Percentiles rank a stretch among this genome's conserved stretches.
phyloP scores from a whole-genome alignment of 2,797 vertebrate genomes.

The Protonibea diacanthus region DNA sequence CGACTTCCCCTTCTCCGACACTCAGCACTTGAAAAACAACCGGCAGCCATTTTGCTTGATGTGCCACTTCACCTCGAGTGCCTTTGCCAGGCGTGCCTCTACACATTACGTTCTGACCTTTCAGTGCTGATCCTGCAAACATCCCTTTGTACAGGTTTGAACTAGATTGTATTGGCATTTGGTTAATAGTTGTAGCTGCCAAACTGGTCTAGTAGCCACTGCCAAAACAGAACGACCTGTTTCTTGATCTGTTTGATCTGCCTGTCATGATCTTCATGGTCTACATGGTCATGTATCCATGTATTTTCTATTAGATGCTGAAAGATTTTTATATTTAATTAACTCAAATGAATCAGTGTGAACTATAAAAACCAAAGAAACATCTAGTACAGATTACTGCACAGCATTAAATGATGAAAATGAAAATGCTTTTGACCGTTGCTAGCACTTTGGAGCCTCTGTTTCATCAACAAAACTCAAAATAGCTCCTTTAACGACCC shows the following conservation, averaged over 20 bases:
- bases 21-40: constrained; percentile 54
- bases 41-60: constrained; percentile 57
- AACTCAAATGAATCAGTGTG: background rate
- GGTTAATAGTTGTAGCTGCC: background rate
- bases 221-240: no score
- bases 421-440: constrained; percentile 8
- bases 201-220: no score
- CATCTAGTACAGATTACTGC: background rate
- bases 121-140: background rate
- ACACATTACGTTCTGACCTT: background rate
- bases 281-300: background rate
- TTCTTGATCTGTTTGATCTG: no score
- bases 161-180: background rate
- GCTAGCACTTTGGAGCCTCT: background rate
- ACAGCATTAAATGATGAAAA: background rate
- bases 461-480: background rate
- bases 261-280: no score
- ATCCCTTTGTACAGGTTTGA: background rate
- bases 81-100: background rate
- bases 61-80: constrained; percentile 38
- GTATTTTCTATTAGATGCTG: no score
- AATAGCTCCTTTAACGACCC: constrained; percentile 1
- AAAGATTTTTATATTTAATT: background rate
- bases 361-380: background rate
- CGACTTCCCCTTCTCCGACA: constrained; percentile 43